These are phyloP conservation scores for Ephydatia muelleri DNA, from an alignment of 37 sponge, comb jelly and placozoan genomes.

Conservation along the genomic window DNA sequence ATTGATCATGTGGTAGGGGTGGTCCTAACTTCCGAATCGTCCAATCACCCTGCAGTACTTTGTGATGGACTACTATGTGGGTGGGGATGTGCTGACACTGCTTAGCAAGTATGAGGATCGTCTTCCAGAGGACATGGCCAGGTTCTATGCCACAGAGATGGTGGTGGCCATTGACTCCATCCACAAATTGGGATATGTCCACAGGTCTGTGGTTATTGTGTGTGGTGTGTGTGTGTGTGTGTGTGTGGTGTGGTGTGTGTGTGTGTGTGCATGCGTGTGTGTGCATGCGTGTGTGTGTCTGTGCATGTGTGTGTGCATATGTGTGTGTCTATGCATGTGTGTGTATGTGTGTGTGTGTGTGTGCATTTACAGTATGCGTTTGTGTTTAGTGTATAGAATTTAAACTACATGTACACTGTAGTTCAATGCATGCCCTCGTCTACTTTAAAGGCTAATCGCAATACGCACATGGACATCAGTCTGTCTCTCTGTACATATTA, in stretches of 20 bases:
- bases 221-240: background rate
- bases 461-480: no score
- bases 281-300: background rate
- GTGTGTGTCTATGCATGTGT: background rate
- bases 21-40: background rate
- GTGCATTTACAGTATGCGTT: no score
- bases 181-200: conserved; percentile 94
- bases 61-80: conserved; percentile 97
- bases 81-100: conserved; percentile 95
- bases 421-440: no score
- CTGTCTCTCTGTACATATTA: no score
- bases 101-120: conserved; percentile 92
- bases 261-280: background rate
- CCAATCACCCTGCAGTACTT: conserved; percentile 61
- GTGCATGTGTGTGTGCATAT: background rate
- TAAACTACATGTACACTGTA: no score
- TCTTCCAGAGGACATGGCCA: conserved; percentile 92
- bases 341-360: background rate
- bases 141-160: conserved; percentile 96
- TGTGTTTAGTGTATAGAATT: no score
- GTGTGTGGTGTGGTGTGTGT: background rate
- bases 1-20: background rate
- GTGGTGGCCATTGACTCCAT: conserved; percentile 90
- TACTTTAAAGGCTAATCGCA: no score
- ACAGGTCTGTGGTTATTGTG: conserved; percentile 52